Conservation (phyloP, 1,140 invertebrate species). For the Uloborus diversus region DNA sequence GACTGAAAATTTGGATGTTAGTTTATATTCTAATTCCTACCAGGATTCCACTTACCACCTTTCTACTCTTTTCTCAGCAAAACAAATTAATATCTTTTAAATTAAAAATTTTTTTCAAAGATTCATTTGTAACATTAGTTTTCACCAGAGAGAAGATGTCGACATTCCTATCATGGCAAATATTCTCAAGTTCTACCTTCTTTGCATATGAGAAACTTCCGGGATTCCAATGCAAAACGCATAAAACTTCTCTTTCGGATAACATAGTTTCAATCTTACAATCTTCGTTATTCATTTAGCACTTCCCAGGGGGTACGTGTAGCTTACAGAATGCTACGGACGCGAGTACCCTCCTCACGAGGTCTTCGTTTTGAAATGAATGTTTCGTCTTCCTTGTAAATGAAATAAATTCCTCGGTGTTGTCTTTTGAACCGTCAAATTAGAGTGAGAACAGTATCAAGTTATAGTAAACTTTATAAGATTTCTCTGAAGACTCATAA, state of each 20-base stretch:
- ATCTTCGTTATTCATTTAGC: neutral
- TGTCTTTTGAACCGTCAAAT: no score
- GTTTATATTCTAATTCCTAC: constrained; percentile 15
- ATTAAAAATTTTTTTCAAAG: constrained; percentile 14
- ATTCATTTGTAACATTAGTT: constrained; percentile 16
- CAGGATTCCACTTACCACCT: constrained; percentile 25
- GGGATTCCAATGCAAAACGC: neutral
- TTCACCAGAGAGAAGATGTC: constrained; percentile 13
- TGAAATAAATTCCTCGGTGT: no score
- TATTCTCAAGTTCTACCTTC: constrained; percentile 16
- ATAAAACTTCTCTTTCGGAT: neutral
- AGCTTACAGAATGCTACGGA: no score
- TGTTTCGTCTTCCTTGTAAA: no score
- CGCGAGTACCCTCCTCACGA: no score
- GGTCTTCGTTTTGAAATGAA: no score
- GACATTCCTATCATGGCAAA: constrained; percentile 20
- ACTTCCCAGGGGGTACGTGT: neutral
- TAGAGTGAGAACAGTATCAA: no score
- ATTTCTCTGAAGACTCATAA: no score
- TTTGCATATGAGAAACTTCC: neutral
- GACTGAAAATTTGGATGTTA: constrained; percentile 22
- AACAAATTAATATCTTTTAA: constrained; percentile 13
- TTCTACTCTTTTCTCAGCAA: neutral
- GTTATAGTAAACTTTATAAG: no score
- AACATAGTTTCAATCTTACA: neutral